Evolutionary conservation across 1,140 invertebrate genomes (phyloP).

Genomic region (Maconellicoccus hirsutus): DNA sequence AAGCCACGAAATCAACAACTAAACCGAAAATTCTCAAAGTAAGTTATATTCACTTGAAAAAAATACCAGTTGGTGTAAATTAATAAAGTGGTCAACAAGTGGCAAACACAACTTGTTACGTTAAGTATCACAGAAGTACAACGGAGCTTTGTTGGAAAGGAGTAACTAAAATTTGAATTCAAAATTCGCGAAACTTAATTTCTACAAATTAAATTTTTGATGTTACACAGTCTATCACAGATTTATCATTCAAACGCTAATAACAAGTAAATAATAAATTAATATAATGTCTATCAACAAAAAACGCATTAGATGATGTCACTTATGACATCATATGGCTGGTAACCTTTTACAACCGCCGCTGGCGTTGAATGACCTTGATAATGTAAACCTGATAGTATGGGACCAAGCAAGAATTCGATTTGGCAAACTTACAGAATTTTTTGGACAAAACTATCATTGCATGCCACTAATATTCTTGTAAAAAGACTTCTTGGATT

Average conservation of each 20-base stretch:
- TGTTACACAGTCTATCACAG: constrained; percentile 2
- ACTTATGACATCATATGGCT: constrained; percentile 21
- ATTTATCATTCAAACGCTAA: constrained; percentile 12
- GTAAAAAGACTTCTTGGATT: too few species aligned
- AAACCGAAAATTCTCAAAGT: neutral
- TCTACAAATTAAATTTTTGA: neutral
- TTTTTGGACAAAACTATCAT: constrained; percentile 11
- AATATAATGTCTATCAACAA: constrained; percentile 20
- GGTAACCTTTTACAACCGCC: constrained; percentile 16
- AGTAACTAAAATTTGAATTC: neutral
- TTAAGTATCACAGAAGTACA: constrained; percentile 15
- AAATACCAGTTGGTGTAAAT: constrained; percentile 9
- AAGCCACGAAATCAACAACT: neutral
- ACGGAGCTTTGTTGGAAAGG: neutral
- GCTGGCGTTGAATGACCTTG: constrained; percentile 17
- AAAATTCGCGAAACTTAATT: constrained; percentile 13
- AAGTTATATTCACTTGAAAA: neutral
- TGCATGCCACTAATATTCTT: too few species aligned
- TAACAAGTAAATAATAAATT: constrained; percentile 12
- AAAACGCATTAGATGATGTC: constrained; percentile 21
- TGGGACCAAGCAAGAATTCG: constrained; percentile 10
- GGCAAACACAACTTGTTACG: constrained; percentile 19
- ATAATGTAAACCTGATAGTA: constrained; percentile 22
- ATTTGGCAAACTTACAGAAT: constrained; percentile 16
- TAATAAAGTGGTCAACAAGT: constrained; percentile 19